Base-by-base conservation (phyloP, 2,797 vertebrate species). In the Epinephelus coioides region DNA sequence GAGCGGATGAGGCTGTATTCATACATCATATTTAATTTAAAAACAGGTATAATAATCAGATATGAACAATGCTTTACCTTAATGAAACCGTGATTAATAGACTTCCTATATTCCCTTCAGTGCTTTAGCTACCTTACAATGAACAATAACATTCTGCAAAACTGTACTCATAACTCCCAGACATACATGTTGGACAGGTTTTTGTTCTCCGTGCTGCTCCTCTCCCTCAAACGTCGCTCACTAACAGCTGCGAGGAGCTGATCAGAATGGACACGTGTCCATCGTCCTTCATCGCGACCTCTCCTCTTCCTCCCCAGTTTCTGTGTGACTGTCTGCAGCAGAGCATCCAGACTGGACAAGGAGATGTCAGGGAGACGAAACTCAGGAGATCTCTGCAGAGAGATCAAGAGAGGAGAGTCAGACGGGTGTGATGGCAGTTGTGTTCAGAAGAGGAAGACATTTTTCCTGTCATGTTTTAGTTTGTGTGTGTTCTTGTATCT, bases 331-430 rank as follows among this genome's bases (percentile, higher is more conserved):
- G 79, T 81, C 67, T 90, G 77, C 60, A 93, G 87, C 81, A 92
- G 85, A 25, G 69, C 19, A 0, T 83, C 78, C 72, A 91, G 79
- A 49, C 78, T 89, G 67, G 86, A 88, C 78, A 87, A 17, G 34
- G 88, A 87, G 70, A 92, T 78, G 50, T 90, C 89, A 49, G 90
- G 82, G 21, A 91, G 90, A 54, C 13, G 30, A 73, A 82, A 73
- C 69, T 88, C 87, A 30, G 82, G 55, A 9, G 77, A 87, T 3
- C 61, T 79, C 87, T 86, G 73, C 17, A 21, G 1, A 40, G 47
- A 25, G 11, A 46, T 7, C 17, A 13, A 50, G 0, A 25, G 55
- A 62, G 34, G 25, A 49, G 23, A 46, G 19, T 38, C 40, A 57
- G 47, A 34, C 34, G 2, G 34, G 34, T 8, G 7, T 9, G 19